Evolutionary conservation across 1,140 invertebrate genomes (phyloP).

Genomic region (Anadara kagoshimensis): DNA sequence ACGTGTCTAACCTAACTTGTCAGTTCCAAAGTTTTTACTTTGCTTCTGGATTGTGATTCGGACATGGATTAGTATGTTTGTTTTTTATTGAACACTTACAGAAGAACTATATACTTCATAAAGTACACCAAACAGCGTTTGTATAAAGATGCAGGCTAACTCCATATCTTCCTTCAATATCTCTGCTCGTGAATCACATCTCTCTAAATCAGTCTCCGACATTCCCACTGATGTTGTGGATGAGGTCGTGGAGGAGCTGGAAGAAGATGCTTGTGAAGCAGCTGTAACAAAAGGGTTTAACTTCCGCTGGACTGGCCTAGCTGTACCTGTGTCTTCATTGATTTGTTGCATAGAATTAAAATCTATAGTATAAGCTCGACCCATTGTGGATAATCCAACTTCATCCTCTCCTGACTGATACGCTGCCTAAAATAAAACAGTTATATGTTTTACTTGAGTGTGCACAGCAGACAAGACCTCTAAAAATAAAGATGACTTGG

Average conservation of each 20-base stretch:
- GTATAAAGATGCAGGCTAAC: constrained; percentile 86
- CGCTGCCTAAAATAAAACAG: constrained; percentile 81
- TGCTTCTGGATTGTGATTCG: too few species aligned
- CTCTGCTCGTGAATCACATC: constrained; percentile 80
- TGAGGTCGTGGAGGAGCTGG: constrained; percentile 8
- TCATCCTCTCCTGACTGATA: constrained; percentile 96
- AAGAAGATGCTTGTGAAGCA: constrained; percentile 13
- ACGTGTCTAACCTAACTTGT: too few species aligned
- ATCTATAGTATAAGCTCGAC: constrained; percentile 95
- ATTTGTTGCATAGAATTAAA: constrained; percentile 98
- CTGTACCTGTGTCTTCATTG: constrained; percentile 96
- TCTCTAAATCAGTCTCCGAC: constrained; percentile 58
- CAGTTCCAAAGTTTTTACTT: too few species aligned
- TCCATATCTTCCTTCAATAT: constrained; percentile 81
- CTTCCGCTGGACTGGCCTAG: constrained; percentile 89
- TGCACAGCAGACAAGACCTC: too few species aligned
- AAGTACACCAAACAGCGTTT: constrained; percentile 89
- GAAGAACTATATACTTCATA: constrained; percentile 98
- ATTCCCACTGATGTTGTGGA: constrained; percentile 33
- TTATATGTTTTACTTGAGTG: neutral
- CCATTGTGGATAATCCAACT: constrained; percentile 91
- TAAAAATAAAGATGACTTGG: too few species aligned
- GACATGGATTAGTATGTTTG: too few species aligned
- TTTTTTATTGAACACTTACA: constrained; percentile 68
- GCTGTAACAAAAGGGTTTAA: constrained; percentile 59